Conservation (phyloP, 2,888 invertebrate species). For the Peribatodes rhomboidaria region DNA sequence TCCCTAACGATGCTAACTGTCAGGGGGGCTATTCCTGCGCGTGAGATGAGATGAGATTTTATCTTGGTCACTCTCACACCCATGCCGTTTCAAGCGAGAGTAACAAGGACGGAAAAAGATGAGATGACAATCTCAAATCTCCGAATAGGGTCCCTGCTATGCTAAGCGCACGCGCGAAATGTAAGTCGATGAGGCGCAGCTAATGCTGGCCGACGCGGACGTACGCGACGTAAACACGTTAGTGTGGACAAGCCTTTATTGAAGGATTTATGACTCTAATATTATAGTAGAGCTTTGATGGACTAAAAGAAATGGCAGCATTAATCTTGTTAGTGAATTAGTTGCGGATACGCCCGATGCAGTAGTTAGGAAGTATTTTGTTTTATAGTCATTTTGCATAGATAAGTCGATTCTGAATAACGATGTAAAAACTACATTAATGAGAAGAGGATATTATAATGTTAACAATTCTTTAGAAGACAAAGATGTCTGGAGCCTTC, state of each 20-base stretch:
- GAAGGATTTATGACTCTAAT: slow-evolving; percentile 44
- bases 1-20: not conserved
- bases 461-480: too few species aligned
- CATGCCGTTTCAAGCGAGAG: too few species aligned
- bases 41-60: too few species aligned
- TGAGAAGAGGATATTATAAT: too few species aligned
- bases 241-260: slow-evolving; percentile 62
- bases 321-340: slow-evolving; percentile 36
- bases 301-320: slow-evolving; percentile 34
- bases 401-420: too few species aligned
- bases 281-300: slow-evolving; percentile 25
- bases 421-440: too few species aligned
- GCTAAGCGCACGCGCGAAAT: slow-evolving; percentile 48
- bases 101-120: too few species aligned
- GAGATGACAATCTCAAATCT: too few species aligned
- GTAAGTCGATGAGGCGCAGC: slow-evolving; percentile 65
- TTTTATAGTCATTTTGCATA: not conserved
- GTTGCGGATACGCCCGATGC: slow-evolving; percentile 33
- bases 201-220: slow-evolving; percentile 71
- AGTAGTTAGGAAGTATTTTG: slow-evolving; percentile 5
- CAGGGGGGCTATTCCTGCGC: too few species aligned
- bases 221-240: slow-evolving; percentile 38
- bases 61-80: too few species aligned
- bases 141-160: too few species aligned
- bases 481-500: too few species aligned